Evolutionary conservation across 2,797 vertebrate species (phyloP).

Genomic region (Gymnoscopelus braueri): DNA sequence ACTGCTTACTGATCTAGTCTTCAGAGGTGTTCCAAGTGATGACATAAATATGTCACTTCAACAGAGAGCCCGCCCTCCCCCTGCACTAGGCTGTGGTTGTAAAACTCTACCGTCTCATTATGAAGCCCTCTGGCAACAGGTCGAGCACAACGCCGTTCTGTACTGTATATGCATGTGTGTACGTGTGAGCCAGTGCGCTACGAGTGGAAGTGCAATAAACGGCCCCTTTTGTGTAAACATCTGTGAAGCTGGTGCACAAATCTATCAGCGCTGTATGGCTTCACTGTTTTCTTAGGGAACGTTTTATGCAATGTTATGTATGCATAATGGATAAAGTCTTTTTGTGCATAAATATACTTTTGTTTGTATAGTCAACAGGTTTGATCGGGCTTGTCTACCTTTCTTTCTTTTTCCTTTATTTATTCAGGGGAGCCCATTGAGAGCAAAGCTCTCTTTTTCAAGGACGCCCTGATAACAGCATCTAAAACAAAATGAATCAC

Average conservation of each 20-base stretch:
- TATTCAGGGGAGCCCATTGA: too few relatives aligned
- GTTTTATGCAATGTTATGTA: constrained; percentile 39
- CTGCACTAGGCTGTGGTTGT: constrained; percentile 15
- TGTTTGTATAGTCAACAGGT: too few relatives aligned
- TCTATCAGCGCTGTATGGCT: constrained; percentile 51
- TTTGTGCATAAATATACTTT: too few relatives aligned
- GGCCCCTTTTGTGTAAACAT: constrained; percentile 15
- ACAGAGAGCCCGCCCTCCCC: constrained; percentile 14
- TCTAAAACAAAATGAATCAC: too few relatives aligned
- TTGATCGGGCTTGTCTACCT: too few relatives aligned
- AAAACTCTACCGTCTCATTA: neutral
- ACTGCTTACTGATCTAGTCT: neutral
- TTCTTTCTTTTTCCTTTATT: too few relatives aligned
- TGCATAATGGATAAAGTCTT: too few relatives aligned
- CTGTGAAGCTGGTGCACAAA: constrained; percentile 23
- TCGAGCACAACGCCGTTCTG: neutral
- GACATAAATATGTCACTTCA: constrained; percentile 29
- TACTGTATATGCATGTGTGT: too few relatives aligned
- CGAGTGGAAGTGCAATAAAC: constrained; percentile 4
- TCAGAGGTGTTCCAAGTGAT: constrained; percentile 7
- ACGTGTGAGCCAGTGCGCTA: neutral
- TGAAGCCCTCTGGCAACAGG: neutral
- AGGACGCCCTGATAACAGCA: too few relatives aligned
- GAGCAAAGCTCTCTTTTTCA: too few relatives aligned
- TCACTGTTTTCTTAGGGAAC: constrained; percentile 19